Percentiles rank a stretch among this genome's conserved stretches.
Conservation (phyloP, 2,113 vertebrate genomes). For the Chaenocephalus aceratus region DNA sequence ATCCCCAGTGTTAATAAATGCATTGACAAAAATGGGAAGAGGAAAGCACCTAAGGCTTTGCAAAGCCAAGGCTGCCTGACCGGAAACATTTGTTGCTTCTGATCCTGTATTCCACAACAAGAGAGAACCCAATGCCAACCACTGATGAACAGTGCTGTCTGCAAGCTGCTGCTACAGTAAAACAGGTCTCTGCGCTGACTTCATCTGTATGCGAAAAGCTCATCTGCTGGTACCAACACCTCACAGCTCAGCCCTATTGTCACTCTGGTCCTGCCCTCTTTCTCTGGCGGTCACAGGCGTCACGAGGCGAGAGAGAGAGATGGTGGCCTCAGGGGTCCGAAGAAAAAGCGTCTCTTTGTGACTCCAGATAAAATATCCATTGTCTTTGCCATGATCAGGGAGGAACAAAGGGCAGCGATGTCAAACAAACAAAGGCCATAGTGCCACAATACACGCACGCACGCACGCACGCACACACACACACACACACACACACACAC, state of each 20-base stretch:
- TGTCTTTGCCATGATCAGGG: conserved; percentile 63
- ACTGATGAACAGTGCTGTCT: conserved; percentile 55
- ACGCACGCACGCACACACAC: conserved; percentile 9
- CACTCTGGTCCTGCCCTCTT: conserved; percentile 71
- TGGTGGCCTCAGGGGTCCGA: conserved; percentile 45
- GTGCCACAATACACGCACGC: conserved; percentile 41
- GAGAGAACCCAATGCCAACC: conserved; percentile 63
- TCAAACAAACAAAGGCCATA: conserved; percentile 78
- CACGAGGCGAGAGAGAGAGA: conserved; percentile 71
- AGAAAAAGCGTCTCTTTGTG: conserved; percentile 80
- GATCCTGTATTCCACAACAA: conserved; percentile 74
- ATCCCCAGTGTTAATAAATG: conserved; percentile 80
- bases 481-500: conserved; percentile 31
- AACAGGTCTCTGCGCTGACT: conserved; percentile 62
- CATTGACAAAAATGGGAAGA: conserved; percentile 78
- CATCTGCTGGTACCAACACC: conserved; percentile 57
- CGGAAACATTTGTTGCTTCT: conserved; percentile 84
- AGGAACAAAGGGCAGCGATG: conserved; percentile 80
- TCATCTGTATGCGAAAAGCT: conserved; percentile 60
- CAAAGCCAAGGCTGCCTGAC: conserved; percentile 88
- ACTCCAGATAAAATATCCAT: conserved; percentile 76
- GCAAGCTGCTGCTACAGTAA: conserved; percentile 53
- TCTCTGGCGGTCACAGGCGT: conserved; percentile 66
- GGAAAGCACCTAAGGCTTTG: conserved; percentile 86
- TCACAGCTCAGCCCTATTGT: conserved; percentile 59